phyloP scores from a whole-genome alignment of 2,797 vertebrate genomes.

The Tangara arthus region DNA sequence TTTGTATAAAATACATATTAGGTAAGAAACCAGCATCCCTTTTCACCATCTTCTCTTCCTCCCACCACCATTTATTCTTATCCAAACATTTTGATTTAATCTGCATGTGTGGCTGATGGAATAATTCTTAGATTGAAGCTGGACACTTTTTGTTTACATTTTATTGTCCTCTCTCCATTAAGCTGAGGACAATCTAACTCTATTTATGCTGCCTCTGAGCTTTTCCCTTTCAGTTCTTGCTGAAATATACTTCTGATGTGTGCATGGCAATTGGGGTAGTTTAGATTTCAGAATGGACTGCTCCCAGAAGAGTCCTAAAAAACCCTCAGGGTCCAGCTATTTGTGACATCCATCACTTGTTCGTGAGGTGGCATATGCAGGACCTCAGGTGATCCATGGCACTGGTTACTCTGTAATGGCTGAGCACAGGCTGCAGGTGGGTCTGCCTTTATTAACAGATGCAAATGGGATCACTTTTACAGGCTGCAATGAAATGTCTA shows the following conservation, averaged over 20 bases:
- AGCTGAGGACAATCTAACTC: neutral
- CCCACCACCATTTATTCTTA: neutral
- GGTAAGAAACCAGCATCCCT: neutral
- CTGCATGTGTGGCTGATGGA: neutral
- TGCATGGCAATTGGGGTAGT: neutral
- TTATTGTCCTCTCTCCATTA: neutral
- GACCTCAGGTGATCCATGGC: neutral
- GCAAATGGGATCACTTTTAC: neutral
- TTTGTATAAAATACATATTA: neutral
- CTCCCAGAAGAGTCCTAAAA: neutral
- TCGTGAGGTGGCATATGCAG: neutral
- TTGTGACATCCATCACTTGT: neutral
- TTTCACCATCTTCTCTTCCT: neutral
- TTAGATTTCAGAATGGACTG: neutral
- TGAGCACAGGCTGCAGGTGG: neutral
- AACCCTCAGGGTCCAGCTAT: neutral
- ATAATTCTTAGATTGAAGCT: neutral
- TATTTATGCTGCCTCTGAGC: slow-evolving; percentile 3
- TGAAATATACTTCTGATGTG: neutral
- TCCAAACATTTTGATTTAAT: neutral
- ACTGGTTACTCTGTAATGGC: neutral
- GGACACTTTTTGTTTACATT: neutral
- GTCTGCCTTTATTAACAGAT: neutral
- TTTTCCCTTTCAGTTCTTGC: neutral
- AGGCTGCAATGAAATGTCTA: neutral